These are phyloP conservation scores for Notodonta ziczac DNA, from an alignment of 2,888 invertebrate species.

Conservation along the genomic window DNA sequence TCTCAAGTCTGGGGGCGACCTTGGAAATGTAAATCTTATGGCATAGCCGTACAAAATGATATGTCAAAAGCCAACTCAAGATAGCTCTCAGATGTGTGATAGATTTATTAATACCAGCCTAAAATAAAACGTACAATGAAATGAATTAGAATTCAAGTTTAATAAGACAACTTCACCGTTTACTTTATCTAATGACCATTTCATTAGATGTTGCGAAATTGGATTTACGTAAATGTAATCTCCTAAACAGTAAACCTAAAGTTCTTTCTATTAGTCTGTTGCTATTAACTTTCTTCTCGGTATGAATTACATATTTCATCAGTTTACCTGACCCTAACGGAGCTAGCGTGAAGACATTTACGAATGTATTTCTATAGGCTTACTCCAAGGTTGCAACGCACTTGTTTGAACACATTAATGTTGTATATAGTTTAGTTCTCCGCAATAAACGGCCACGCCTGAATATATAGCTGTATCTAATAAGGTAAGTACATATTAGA, in stretches of 20 bases:
- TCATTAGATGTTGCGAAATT: not conserved
- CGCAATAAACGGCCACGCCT: conserved; percentile 31
- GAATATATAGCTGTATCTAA: conserved; percentile 15
- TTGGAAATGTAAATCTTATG: no score
- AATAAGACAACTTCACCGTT: not conserved
- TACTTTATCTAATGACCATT: not conserved
- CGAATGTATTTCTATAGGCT: conserved; percentile 5
- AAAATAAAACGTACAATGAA: no score
- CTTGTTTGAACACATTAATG: conserved; percentile 11
- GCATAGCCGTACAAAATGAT: no score
- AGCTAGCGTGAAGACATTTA: conserved; percentile 6
- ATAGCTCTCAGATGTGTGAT: no score
- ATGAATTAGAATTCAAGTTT: not conserved
- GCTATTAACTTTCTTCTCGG: not conserved
- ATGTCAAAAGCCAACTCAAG: no score
- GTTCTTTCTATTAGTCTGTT: not conserved
- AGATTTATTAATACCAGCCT: no score
- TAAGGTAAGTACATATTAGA: not conserved
- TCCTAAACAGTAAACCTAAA: not conserved
- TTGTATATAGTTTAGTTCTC: conserved; percentile 11
- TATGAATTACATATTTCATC: not conserved
- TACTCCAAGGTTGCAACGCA: conserved; percentile 7
- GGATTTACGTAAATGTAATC: not conserved
- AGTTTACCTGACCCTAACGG: conserved; percentile 1
- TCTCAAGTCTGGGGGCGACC: no score